Percentiles rank a stretch among this genome's conserved stretches.
Conservation (phyloP, 2,888 invertebrate species). For the Strigamia transsilvanica region DNA sequence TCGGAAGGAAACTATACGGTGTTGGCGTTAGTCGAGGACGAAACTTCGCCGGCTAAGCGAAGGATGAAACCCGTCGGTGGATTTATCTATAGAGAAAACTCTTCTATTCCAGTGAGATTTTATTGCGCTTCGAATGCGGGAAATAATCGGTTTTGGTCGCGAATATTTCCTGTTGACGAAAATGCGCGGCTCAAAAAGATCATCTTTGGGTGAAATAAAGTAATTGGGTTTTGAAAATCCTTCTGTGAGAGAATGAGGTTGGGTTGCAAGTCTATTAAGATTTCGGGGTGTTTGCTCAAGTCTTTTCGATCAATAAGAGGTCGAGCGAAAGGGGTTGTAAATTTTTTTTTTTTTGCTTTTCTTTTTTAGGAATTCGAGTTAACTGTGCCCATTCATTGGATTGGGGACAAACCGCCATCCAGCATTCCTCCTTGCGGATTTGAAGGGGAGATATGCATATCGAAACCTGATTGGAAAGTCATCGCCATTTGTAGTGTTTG, state of each 20-base stretch:
- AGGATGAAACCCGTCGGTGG: conserved; percentile 54
- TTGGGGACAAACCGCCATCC: conserved; percentile 80
- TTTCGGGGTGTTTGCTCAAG: neutral
- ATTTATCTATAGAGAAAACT: conserved; percentile 50
- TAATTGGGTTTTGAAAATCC: no score
- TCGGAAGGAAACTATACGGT: conserved; percentile 98
- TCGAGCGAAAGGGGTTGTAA: neutral
- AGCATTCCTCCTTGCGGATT: conserved; percentile 96
- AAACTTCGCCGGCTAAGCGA: neutral
- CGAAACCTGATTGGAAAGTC: conserved; percentile 62
- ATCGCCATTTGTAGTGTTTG: conserved; percentile 73
- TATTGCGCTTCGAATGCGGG: conserved; percentile 1
- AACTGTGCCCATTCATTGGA: conserved; percentile 79
- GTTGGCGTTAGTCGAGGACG: conserved; percentile 71
- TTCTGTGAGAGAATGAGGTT: neutral
- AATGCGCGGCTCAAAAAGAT: no score
- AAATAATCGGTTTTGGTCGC: no score
- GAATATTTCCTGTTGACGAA: no score
- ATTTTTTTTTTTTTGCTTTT: neutral
- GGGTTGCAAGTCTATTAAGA: neutral
- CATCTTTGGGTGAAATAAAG: no score
- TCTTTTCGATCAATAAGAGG: neutral
- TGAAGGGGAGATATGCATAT: conserved; percentile 79
- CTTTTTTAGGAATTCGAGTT: neutral
- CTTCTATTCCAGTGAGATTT: conserved; percentile 35